A percentile compares a stretch with the other conserved stretches of the same genome.
Evolutionary conservation across 2,113 vertebrate genomes (phyloP).

Genomic region (Petroica traversi): DNA sequence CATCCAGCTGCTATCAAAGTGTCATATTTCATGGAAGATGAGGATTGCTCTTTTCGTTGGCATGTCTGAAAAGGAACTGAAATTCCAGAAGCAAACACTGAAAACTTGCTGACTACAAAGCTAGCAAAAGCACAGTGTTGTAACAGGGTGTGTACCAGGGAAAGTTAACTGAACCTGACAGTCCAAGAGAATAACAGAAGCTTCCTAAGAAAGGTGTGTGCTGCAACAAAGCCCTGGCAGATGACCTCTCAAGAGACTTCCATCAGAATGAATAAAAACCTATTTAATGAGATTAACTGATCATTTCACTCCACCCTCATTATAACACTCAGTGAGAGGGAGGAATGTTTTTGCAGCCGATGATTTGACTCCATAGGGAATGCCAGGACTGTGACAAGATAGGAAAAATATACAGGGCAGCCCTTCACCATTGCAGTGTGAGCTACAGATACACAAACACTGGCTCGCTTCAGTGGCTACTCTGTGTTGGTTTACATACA

Average conservation of each 20-base stretch:
- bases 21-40: not conserved
- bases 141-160: slow-evolving; percentile 59
- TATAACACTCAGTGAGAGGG: slow-evolving; percentile 43
- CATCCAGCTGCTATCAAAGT: not conserved
- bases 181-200: slow-evolving; percentile 55
- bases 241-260: slow-evolving; percentile 51
- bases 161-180: slow-evolving; percentile 68
- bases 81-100: slow-evolving; percentile 36
- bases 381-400: not conserved
- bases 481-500: fast-evolving
- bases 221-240: slow-evolving; percentile 37
- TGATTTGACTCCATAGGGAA: not conserved
- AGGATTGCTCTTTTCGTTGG: not conserved
- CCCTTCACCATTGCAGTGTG: not conserved
- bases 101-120: slow-evolving; percentile 48
- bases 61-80: not conserved
- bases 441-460: not conserved
- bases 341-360: slow-evolving; percentile 12
- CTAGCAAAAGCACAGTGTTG: slow-evolving; percentile 24
- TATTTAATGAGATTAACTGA: slow-evolving; percentile 61
- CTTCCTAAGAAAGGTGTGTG: slow-evolving; percentile 47
- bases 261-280: slow-evolving; percentile 48
- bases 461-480: not conserved
- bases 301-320: slow-evolving; percentile 55
- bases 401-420: not conserved